Conservation (phyloP, 2,113 vertebrate genomes). For the Brienomyrus longianalis region DNA sequence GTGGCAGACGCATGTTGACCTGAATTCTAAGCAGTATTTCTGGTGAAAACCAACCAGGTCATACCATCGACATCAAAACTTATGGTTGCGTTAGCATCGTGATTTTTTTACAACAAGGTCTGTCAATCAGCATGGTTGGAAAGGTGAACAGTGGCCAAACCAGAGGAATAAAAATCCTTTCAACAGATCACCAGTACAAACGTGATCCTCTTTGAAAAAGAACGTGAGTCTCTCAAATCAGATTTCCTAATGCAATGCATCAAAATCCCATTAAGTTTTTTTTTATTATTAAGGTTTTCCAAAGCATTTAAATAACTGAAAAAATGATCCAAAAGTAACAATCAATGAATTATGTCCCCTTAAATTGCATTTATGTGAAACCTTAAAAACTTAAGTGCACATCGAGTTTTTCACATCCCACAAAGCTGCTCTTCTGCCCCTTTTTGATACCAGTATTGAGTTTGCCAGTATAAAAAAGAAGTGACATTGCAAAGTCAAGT, state of each 20-base stretch:
- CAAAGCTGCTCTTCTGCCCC: not conserved
- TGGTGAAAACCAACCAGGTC: not conserved
- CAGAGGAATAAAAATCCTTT: not conserved
- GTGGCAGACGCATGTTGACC: not conserved
- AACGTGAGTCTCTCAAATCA: not conserved
- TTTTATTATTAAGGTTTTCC: not conserved
- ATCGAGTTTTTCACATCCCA: not conserved
- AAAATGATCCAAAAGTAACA: not conserved
- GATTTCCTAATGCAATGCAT: not conserved
- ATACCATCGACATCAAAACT: not conserved
- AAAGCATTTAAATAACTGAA: not conserved
- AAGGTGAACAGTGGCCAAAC: not conserved
- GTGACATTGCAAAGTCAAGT: too few relatives aligned
- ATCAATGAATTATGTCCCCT: not conserved
- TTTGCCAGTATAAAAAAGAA: not conserved
- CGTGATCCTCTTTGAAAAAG: not conserved
- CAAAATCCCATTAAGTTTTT: too few relatives aligned
- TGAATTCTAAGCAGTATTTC: not conserved
- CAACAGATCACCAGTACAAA: not conserved
- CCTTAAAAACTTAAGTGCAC: not conserved
- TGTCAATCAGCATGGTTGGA: not conserved
- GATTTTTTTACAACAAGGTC: not conserved
- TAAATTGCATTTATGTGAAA: not conserved
- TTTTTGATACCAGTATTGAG: not conserved
- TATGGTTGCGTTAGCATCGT: not conserved